These are phyloP conservation scores for Probosciger aterrimus DNA, from an alignment of 2,113 vertebrate species.

Conservation along the genomic window DNA sequence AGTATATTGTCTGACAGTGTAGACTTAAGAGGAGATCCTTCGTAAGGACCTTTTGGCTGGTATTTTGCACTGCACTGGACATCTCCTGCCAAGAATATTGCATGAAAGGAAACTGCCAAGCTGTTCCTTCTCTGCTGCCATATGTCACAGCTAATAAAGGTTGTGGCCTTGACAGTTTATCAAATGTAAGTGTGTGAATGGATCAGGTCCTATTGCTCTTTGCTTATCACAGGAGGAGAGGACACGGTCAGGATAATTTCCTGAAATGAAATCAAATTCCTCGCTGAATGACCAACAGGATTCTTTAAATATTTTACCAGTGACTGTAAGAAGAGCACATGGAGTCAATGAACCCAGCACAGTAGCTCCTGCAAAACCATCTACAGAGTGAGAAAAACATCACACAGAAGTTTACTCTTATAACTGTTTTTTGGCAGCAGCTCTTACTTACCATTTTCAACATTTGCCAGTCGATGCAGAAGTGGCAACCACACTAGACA, in stretches of 20 bases:
- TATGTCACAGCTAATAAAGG: constrained; percentile 14
- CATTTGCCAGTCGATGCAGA: constrained; percentile 95
- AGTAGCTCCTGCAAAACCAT: not conserved
- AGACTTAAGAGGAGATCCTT: not conserved
- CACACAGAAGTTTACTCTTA: not conserved
- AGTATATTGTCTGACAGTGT: not conserved
- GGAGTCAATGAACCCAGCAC: not conserved
- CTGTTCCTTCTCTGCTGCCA: not conserved
- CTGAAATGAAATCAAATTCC: not conserved
- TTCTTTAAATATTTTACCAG: not conserved
- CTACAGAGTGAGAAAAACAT: not conserved
- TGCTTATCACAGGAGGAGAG: not conserved
- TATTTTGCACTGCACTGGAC: not conserved
- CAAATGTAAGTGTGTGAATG: not conserved
- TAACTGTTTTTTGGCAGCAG: not conserved
- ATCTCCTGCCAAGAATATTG: not conserved
- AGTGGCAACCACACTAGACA: constrained; percentile 98
- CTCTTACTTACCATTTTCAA: constrained; percentile 91
- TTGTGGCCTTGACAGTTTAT: not conserved
- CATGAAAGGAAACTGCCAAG: not conserved
- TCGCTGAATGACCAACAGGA: not conserved
- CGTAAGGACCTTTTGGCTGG: not conserved
- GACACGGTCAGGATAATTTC: not conserved
- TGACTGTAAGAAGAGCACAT: not conserved
- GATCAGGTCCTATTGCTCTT: not conserved